Evolutionary conservation across 2,797 vertebrate genomes (phyloP).

Genomic region (Eutrigla gurnardus): DNA sequence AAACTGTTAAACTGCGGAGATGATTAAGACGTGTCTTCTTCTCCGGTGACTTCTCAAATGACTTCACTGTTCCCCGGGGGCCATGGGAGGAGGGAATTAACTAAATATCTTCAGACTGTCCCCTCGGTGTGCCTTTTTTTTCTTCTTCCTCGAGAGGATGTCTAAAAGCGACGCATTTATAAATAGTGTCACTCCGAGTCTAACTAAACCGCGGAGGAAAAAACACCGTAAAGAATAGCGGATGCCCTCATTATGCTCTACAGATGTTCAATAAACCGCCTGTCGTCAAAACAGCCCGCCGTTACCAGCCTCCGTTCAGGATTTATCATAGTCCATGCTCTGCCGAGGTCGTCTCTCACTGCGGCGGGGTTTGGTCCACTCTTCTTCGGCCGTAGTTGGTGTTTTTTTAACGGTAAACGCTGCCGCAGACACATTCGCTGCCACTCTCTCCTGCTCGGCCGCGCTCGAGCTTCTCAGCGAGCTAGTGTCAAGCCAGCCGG

Average conservation of each 20-base stretch:
- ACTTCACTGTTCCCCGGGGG: constrained; percentile 75
- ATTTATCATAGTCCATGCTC: constrained; percentile 68
- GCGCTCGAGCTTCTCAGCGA: constrained; percentile 55
- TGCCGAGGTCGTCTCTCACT: constrained; percentile 50
- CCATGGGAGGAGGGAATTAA: constrained; percentile 60
- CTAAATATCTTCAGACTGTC: constrained; percentile 57
- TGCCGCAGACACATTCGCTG: constrained; percentile 75
- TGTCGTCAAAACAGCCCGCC: constrained; percentile 63
- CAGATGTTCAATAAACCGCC: constrained; percentile 79
- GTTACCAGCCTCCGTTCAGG: constrained; percentile 36
- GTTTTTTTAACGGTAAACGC: constrained; percentile 70
- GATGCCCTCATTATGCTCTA: constrained; percentile 84
- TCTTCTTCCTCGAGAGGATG: constrained; percentile 37
- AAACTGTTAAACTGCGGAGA: constrained; percentile 62
- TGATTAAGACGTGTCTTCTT: constrained; percentile 75
- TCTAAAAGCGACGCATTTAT: constrained; percentile 68
- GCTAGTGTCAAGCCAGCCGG: neutral
- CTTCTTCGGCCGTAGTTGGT: constrained; percentile 56
- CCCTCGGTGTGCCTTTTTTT: constrained; percentile 45
- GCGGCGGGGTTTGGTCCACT: constrained; percentile 55
- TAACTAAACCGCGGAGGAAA: constrained; percentile 67
- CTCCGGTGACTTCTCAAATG: constrained; percentile 75
- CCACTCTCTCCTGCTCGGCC: constrained; percentile 72
- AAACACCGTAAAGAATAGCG: constrained; percentile 75
- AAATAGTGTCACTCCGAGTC: constrained; percentile 74